phyloP scores from a whole-genome alignment of 2,113 vertebrate genomes.

The Tragelaphus buxtoni region DNA sequence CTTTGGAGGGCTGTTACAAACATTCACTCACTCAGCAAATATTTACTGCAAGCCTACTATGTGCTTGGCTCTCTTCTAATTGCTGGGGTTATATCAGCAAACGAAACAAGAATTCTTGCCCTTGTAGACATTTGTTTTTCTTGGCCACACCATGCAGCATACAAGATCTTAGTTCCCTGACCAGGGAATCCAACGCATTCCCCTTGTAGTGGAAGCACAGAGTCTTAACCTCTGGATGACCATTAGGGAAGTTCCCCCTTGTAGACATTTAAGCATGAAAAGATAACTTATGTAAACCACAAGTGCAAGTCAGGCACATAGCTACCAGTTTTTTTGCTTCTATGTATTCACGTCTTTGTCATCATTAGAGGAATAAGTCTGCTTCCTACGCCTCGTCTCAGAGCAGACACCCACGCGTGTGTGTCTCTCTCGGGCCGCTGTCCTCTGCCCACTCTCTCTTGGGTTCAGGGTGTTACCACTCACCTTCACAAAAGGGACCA shows the following conservation, averaged over 20 bases:
- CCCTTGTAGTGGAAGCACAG: background rate
- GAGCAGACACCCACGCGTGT: background rate
- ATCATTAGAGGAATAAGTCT: background rate
- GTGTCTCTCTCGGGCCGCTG: background rate
- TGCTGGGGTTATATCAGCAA: background rate
- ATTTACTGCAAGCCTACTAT: background rate
- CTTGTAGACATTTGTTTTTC: background rate
- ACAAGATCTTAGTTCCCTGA: background rate
- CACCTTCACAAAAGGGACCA: background rate
- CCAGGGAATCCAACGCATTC: background rate
- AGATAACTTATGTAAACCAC: background rate
- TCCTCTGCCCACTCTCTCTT: background rate
- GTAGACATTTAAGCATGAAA: background rate
- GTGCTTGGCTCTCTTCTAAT: background rate
- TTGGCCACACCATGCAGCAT: background rate
- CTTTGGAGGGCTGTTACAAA: background rate
- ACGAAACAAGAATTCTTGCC: background rate
- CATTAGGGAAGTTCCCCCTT: background rate
- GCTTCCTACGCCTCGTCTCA: background rate
- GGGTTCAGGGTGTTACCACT: background rate
- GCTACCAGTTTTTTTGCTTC: background rate
- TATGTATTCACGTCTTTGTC: rapidly evolving
- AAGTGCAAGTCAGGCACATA: rapidly evolving
- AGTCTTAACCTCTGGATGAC: background rate
- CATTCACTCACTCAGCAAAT: background rate